phyloP scores from a whole-genome alignment of 2,113 vertebrate species.

The Cyrtonyx montezumae region DNA sequence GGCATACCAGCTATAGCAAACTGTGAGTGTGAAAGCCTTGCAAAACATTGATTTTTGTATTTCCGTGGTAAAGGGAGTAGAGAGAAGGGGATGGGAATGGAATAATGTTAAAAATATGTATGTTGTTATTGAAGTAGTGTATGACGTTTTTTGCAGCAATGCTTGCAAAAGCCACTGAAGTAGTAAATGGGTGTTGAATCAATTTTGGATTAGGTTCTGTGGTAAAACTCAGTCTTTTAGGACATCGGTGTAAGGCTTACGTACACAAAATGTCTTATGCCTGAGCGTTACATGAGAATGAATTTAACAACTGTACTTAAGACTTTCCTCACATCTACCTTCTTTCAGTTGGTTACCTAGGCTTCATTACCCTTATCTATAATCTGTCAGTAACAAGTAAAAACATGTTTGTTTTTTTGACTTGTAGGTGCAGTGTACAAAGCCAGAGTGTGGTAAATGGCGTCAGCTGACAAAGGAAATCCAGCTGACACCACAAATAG shows the following conservation, averaged over 20 bases:
- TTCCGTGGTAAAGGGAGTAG: neutral
- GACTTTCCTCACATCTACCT: neutral
- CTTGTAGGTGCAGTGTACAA: conserved; percentile 92
- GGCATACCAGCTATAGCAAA: neutral
- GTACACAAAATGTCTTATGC: neutral
- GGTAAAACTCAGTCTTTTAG: neutral
- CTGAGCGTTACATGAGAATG: neutral
- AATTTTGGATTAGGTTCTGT: neutral
- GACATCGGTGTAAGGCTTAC: neutral
- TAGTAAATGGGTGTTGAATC: neutral
- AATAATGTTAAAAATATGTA: too few species aligned
- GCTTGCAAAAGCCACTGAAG: neutral
- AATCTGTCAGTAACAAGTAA: conserved; percentile 13
- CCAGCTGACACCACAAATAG: conserved; percentile 89
- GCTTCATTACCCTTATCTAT: conserved; percentile 2
- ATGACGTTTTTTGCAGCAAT: neutral
- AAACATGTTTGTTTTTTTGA: conserved; percentile 46
- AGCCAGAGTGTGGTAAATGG: conserved; percentile 93
- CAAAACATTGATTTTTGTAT: neutral
- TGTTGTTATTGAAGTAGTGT: neutral
- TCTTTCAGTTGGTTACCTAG: neutral
- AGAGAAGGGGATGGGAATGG: neutral
- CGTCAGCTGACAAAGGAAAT: conserved; percentile 97
- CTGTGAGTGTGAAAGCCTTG: neutral
- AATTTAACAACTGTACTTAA: neutral